Evolutionary conservation across 2,113 vertebrate species (phyloP), one percentile per base, ranked within the genome.

Genomic region (Bubo bubo): DNA sequence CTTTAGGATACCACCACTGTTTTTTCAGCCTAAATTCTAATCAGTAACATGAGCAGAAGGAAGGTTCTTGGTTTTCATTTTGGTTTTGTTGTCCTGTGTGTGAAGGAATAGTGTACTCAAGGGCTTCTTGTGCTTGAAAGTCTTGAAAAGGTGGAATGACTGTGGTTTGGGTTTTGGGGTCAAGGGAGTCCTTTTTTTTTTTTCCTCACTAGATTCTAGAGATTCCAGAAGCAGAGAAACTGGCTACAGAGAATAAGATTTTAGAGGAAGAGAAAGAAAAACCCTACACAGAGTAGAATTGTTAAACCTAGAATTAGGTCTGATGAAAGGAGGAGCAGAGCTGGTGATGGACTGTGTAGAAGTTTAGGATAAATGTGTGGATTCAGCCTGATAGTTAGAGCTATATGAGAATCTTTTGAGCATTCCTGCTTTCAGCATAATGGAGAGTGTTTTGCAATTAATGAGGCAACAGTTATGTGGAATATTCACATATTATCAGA

Each of bases 201-300:
- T 17, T 22, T 17, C 1, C 16, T 67, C 20, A 11, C 11, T 32
- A 55, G 8, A 21, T 60, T 41, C 15, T 49, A 32, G 16, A 39
- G 18, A 41, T 52, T n/a, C 6, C 28, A 58, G 37, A 56, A 30
- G 52, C 15, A 37, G 17, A 53, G 32, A 66, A 74, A 52, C 56
- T 43, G 23, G 2, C 5, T 32, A 55, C 7, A 62, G 23, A 35
- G 15, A 53, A 12, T 30, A 86, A 81, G 11, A n/a, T 50, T 85
- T 70, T 66, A 86, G 47, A 81, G 39, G 39, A 41, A 72, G 12
- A 73, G 35, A 63, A 73, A 62, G 30, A 63, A 90, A 81, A 73
- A 16, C 1, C 3, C 4, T 53, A 50, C 0, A 0, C 21, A 60
- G 12, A 59, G 9, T 32, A 74, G 23, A 52, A 52, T 1, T 79